These are phyloP conservation scores for Cantharis nigra DNA, from an alignment of 2,888 invertebrate genomes.

Conservation along the genomic window DNA sequence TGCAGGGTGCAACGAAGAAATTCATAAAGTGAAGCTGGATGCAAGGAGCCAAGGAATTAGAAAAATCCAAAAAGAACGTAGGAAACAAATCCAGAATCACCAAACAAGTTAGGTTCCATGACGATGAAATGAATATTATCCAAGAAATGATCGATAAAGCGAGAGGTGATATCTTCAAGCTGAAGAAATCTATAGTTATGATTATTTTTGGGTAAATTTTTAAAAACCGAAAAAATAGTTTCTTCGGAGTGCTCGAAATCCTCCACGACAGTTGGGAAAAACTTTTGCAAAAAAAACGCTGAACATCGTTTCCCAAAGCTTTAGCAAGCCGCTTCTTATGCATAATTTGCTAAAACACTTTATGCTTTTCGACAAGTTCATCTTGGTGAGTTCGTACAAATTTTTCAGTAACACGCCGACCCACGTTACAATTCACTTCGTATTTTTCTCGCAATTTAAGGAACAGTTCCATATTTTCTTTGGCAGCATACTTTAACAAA, in stretches of 20 bases:
- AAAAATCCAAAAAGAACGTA: no score
- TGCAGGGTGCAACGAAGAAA: no score
- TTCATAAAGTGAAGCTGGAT: no score
- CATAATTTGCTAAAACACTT: conserved; percentile 3
- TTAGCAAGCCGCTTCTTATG: conserved; percentile 8
- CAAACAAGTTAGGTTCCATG: no score
- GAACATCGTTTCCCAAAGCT: conserved; percentile 8
- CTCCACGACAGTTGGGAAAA: conserved; percentile 7
- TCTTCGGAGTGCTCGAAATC: background rate
- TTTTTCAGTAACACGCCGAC: conserved; percentile 21
- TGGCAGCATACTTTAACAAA: conserved; percentile 5
- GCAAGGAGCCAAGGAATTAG: no score
- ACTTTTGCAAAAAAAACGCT: conserved; percentile 12
- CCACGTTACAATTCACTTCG: conserved; percentile 7
- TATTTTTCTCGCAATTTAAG: conserved; percentile 16
- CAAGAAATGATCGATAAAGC: no score
- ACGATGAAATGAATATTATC: no score
- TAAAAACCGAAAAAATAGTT: background rate
- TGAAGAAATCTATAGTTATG: no score
- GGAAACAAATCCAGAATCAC: no score
- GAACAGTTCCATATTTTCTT: conserved; percentile 13
- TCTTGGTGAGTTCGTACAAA: conserved; percentile 12
- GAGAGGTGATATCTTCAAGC: no score
- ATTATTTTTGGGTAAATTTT: background rate
- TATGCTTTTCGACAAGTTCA: conserved; percentile 7